Percentiles rank a stretch among this genome's conserved stretches.
Evolutionary conservation across 2,797 vertebrate genomes (phyloP).

Genomic region (Sarcophilus harrisii): DNA sequence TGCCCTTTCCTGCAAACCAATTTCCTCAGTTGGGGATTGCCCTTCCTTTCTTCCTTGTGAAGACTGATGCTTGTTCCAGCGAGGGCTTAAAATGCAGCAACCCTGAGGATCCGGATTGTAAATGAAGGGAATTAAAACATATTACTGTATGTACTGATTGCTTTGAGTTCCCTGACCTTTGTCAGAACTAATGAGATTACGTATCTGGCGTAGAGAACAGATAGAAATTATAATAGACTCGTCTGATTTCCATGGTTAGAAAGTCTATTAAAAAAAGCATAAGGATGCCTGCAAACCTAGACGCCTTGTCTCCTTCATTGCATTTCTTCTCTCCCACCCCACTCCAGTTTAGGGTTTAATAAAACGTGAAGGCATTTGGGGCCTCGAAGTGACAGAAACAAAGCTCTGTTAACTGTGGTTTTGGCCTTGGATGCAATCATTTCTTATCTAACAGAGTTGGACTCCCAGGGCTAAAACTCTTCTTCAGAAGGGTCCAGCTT

Average conservation of each 20-base stretch:
- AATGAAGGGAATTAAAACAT: constrained; percentile 65
- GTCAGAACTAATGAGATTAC: constrained; percentile 65
- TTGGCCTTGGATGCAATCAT: constrained; percentile 41
- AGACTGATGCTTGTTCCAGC: constrained; percentile 57
- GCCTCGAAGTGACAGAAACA: constrained; percentile 25
- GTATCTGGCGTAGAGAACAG: constrained; percentile 51
- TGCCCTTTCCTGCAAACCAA: constrained; percentile 41
- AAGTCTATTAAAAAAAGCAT: constrained; percentile 24
- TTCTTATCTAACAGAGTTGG: constrained; percentile 40
- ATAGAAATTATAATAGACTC: constrained; percentile 59
- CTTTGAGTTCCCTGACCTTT: constrained; percentile 72
- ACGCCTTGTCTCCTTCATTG: constrained; percentile 4
- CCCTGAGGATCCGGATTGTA: constrained; percentile 59
- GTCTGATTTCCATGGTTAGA: constrained; percentile 45
- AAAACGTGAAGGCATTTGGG: constrained; percentile 24
- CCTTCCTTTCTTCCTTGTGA: constrained; percentile 44
- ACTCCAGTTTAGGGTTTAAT: constrained; percentile 15
- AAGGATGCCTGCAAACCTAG: constrained; percentile 11
- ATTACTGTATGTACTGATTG: constrained; percentile 54
- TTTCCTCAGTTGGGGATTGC: constrained; percentile 53
- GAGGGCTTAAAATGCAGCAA: constrained; percentile 56
- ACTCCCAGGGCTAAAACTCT: constrained; percentile 45
- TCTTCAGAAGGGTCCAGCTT: constrained; percentile 18
- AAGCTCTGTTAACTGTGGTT: not conserved
- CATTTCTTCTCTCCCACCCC: not conserved